phyloP scores from a whole-genome alignment of 2,113 vertebrate genomes.

The Nicator chloris region DNA sequence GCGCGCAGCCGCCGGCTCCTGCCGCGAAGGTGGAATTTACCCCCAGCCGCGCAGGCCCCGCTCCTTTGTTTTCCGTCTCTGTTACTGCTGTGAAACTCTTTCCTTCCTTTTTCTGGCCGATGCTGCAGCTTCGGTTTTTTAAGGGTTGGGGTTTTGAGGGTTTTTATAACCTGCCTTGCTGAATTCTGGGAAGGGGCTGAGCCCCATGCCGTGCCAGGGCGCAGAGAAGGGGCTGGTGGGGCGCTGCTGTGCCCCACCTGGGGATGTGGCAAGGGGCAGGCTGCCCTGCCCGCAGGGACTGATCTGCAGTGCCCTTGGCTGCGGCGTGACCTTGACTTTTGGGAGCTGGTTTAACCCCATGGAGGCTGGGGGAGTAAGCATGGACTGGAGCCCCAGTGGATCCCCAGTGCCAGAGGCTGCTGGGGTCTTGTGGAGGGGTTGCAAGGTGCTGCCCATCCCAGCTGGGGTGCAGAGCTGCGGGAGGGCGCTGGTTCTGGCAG shows the following conservation, averaged over 20 bases:
- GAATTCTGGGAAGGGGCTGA: not conserved
- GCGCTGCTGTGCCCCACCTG: rapidly evolving
- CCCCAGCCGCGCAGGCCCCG: constrained; percentile 43
- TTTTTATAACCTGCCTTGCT: not conserved
- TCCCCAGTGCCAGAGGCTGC: not conserved
- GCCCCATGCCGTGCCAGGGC: rapidly evolving
- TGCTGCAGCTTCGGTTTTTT: not conserved
- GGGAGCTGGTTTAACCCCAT: not conserved
- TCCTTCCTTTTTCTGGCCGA: not conserved
- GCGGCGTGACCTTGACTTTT: constrained; percentile 44
- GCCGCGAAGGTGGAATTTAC: constrained; percentile 60
- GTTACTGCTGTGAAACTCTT: not conserved
- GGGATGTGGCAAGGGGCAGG: not conserved
- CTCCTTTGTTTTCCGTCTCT: constrained; percentile 54
- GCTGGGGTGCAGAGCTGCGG: not conserved
- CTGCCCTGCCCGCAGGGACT: not conserved
- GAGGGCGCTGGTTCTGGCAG: not conserved
- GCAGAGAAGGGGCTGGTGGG: not conserved
- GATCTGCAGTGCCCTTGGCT: not conserved
- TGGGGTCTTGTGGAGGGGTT: not conserved
- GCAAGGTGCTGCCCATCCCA: not conserved
- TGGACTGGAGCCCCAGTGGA: not conserved
- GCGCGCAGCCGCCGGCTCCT: not conserved
- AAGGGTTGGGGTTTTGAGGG: not conserved
- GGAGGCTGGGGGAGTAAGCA: not conserved